These are phyloP conservation scores for Manis pentadactyla DNA, from an alignment of 2,797 vertebrate species.

Conservation along the genomic window DNA sequence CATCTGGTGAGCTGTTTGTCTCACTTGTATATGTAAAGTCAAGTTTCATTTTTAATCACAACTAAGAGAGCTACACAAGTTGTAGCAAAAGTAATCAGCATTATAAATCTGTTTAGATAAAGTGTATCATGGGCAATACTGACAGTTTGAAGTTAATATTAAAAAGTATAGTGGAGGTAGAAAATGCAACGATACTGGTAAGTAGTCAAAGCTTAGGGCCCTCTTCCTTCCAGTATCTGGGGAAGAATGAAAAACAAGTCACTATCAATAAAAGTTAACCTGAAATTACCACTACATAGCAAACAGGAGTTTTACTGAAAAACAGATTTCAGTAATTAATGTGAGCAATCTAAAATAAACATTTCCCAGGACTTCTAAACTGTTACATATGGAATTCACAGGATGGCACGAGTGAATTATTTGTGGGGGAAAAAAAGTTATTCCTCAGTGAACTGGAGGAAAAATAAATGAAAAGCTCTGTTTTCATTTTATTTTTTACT, in stretches of 20 bases:
- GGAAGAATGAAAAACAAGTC: not conserved
- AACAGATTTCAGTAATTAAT: not conserved
- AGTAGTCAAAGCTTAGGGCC: not conserved
- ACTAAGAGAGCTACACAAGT: not conserved
- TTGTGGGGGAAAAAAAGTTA: not conserved
- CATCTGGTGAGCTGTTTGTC: not conserved
- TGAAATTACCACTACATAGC: not conserved
- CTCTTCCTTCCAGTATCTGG: not conserved
- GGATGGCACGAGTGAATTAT: not conserved
- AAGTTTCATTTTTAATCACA: conserved; percentile 61
- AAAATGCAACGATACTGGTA: not conserved
- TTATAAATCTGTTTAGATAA: not conserved
- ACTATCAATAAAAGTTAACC: conserved; percentile 25
- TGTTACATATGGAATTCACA: not conserved
- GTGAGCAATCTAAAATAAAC: not conserved
- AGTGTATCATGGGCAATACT: not conserved
- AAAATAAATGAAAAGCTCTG: not conserved
- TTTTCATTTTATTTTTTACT: not conserved
- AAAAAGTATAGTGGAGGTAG: not conserved
- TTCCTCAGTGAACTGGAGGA: not conserved
- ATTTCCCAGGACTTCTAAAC: not conserved
- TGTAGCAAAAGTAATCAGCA: not conserved
- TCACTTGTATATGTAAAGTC: not conserved
- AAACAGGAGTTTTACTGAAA: not conserved
- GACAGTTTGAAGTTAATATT: not conserved